A percentile compares a stretch with the other conserved stretches of the same genome.
These are phyloP conservation scores for Stomatorhinus walkeri DNA, from an alignment of 2,797 vertebrate species.

Conservation along the genomic window DNA sequence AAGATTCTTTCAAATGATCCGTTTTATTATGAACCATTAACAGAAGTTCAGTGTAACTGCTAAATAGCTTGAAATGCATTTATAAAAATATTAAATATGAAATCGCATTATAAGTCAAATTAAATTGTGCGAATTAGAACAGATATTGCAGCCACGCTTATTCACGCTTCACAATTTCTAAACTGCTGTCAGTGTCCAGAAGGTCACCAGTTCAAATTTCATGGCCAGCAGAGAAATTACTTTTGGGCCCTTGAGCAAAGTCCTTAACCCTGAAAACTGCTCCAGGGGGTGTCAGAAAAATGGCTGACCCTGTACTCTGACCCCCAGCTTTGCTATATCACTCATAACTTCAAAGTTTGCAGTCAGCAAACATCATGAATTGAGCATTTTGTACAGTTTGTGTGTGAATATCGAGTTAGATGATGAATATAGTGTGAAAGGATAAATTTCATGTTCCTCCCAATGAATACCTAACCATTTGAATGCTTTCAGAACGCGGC, in stretches of 20 bases:
- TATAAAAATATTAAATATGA: background rate
- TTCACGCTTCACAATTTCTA: background rate
- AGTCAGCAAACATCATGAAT: background rate
- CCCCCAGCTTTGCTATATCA: background rate
- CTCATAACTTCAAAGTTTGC: background rate
- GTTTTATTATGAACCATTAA: constrained; percentile 11
- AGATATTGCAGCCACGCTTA: background rate
- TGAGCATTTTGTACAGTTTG: background rate
- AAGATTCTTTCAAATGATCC: constrained; percentile 24
- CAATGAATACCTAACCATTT: background rate
- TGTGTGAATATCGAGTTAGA: background rate
- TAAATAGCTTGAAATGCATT: background rate
- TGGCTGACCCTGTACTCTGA: background rate
- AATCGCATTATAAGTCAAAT: background rate
- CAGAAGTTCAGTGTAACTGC: background rate
- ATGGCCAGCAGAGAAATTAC: background rate
- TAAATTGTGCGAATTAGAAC: background rate
- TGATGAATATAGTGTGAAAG: background rate
- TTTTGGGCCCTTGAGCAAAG: background rate
- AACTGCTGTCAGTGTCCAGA: background rate
- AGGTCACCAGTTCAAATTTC: background rate
- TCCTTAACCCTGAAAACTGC: background rate
- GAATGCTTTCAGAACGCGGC: background rate
- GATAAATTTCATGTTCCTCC: background rate
- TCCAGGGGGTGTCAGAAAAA: background rate